Base-by-base conservation (phyloP, 53 echinoderm and acorn worm genomes). In the Mesocentrotus franciscanus region DNA sequence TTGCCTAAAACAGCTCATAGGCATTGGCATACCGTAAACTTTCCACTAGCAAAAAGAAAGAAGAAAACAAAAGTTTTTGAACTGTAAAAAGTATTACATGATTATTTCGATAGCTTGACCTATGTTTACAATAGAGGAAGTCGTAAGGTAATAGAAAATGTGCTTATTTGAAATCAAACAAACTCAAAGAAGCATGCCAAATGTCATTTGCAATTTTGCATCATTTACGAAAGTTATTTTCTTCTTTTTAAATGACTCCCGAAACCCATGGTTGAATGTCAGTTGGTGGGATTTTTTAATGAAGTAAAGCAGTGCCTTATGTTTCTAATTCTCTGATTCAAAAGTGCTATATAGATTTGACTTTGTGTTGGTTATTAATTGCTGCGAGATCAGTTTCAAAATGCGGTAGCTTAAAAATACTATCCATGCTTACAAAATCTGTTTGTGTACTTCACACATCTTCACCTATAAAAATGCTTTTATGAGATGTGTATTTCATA, bases 261-360 rank as follows among this genome's bases (percentile, higher is more conserved):
- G 0, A 29, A 9, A 81, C 17, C 39, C 49, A 49, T 49, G 49
- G 2, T 74, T 30, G 11, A 74, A 32, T 74, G 18, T 1, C 15
- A 81, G 17, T 29, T 58, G 26, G 56, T n/a, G 26, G 56, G 87
- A 10, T 27, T 87, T 1, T 81, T 33, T 29, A 20, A 81, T 27
- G 10, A 10, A 87, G 34, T 87, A n/a, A 87, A 87, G 58, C 87
- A 87, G 87, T 87, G 87, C 87, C 87, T 87, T 87, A 87, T 27
- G 58, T 87, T 87, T 87, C 2, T 87, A 87, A 26, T 87, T 87
- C 57, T 12, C 13, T n/a, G 3, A 57, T 58, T 9, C 87, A 87
- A 58, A 87, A 87, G 87, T 87, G 87, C 59, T 81, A 33, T 42
- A 36, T 81, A 81, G 33, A 58, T 87, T 59, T 84, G 18, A 84